A percentile compares a stretch with the other conserved stretches of the same genome.
These are phyloP conservation scores for Eristalis intricaria DNA, from an alignment of 2,888 invertebrate genomes.

Conservation along the genomic window DNA sequence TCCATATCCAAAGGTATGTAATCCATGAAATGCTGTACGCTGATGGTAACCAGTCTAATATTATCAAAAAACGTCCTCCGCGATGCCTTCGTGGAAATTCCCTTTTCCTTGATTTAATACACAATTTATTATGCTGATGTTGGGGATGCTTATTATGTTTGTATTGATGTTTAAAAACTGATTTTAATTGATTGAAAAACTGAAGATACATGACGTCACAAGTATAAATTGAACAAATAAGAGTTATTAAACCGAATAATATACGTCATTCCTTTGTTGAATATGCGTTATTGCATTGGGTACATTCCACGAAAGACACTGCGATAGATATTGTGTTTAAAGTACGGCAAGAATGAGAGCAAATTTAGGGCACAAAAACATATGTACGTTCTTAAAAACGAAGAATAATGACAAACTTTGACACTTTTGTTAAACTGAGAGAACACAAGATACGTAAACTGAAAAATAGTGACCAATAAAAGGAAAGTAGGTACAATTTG, in stretches of 20 bases:
- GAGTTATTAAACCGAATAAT: constrained; percentile 45
- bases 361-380: background rate
- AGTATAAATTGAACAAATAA: constrained; percentile 63
- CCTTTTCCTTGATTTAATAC: no score
- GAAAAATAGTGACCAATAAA: background rate
- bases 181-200: constrained; percentile 49
- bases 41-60: constrained; percentile 47
- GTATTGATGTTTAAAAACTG: constrained; percentile 14
- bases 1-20: constrained; percentile 76
- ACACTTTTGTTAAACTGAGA: constrained; percentile 42
- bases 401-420: constrained; percentile 21
- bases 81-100: constrained; percentile 16
- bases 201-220: constrained; percentile 64
- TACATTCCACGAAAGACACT: background rate
- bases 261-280: constrained; percentile 60
- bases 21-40: constrained; percentile 74
- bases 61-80: constrained; percentile 43
- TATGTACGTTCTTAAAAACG: constrained; percentile 6
- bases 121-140: no score
- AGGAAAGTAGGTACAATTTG: constrained; percentile 13
- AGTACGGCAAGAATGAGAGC: background rate
- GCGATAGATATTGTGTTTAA: background rate
- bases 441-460: constrained; percentile 25
- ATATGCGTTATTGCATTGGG: background rate
- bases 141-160: background rate